Evolutionary conservation across 2,113 vertebrate species (phyloP), one percentile per base, ranked within the genome.

Genomic region (Thalassoma bifasciatum): DNA sequence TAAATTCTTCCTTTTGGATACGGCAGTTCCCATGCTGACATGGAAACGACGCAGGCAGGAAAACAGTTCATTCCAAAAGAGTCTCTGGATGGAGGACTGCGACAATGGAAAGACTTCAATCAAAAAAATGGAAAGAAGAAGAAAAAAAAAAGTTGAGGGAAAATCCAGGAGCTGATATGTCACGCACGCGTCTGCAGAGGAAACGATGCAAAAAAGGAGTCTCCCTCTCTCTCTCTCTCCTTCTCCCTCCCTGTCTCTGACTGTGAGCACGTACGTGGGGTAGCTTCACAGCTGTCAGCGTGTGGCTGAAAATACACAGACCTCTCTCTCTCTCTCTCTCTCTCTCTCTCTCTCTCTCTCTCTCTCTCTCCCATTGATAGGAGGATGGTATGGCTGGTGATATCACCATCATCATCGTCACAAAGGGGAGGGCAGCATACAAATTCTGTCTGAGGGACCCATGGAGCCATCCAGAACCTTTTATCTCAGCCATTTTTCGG

Each of bases 21-120:
- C 96, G 87, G 96, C 95, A 84, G 95, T 96, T 94, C 97, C 97
- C 97, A 98, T 99, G 92, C 95, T 96, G 94, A 85, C 88, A 91
- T 90, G 92, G 93, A 92, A 87, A 90, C 92, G 62, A 84, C 90
- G 93, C 84, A 75, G 85, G 75, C 71, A 34, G 77, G 50, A 64
- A 92, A 85, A 70, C 88, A 47, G 90, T 72, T 92, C 94, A 94
- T 94, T 90, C 93, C 94, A 92, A 77, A n/a, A 88, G 66, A 66
- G 36, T 74, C 77, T 58, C 9, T 17, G 51, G 76, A 81, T 16
- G 67, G 44, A 78, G 68, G 79, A 81, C 85, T 70, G 82, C 76
- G 82, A 67, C 69, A 34, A 10, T 12, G 52, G 59, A 76, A 65
- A 59, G 24, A 60, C 65, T 34, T 12, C 22, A 13, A 5, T 13